Evolutionary conservation across 2,888 invertebrate species (phyloP).

Genomic region (Steinernema hermaphroditum): DNA sequence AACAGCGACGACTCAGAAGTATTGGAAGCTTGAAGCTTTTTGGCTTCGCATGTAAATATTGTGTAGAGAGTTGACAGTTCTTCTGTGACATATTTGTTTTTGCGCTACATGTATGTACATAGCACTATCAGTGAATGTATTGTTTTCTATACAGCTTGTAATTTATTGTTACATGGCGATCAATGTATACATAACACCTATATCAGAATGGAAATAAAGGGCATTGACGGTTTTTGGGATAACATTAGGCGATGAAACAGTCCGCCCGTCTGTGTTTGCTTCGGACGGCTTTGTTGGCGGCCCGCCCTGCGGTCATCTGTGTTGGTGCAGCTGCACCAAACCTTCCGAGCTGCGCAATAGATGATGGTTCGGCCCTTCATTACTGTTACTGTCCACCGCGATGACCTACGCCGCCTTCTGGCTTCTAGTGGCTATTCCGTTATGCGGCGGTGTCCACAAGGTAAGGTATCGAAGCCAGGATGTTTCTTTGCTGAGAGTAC

Average conservation of each 20-base stretch:
- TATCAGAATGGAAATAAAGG: slow-evolving; percentile 3
- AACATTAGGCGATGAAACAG: slow-evolving; percentile 1
- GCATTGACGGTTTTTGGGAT: neutral
- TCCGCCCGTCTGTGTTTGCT: neutral
- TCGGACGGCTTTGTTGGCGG: neutral
- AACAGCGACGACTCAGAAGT: neutral
- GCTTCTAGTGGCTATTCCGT: neutral
- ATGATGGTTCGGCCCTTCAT: neutral
- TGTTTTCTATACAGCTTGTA: neutral
- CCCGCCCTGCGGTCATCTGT: slow-evolving; percentile 23
- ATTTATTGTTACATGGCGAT: no score
- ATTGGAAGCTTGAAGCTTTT: neutral
- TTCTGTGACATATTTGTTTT: neutral
- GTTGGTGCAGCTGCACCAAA: slow-evolving; percentile 16
- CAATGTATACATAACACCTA: no score
- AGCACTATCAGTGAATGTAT: neutral
- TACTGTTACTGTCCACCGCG: neutral
- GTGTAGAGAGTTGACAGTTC: neutral
- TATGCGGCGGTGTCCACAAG: neutral
- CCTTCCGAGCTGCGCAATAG: neutral
- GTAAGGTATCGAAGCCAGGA: neutral
- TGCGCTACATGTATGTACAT: neutral
- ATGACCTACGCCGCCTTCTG: neutral
- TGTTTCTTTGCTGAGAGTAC: neutral
- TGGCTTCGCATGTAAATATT: neutral